A percentile compares a stretch with the other conserved stretches of the same genome.
These are phyloP conservation scores for Mus pahari DNA, from an alignment of 2,113 vertebrate genomes.

Conservation along the genomic window DNA sequence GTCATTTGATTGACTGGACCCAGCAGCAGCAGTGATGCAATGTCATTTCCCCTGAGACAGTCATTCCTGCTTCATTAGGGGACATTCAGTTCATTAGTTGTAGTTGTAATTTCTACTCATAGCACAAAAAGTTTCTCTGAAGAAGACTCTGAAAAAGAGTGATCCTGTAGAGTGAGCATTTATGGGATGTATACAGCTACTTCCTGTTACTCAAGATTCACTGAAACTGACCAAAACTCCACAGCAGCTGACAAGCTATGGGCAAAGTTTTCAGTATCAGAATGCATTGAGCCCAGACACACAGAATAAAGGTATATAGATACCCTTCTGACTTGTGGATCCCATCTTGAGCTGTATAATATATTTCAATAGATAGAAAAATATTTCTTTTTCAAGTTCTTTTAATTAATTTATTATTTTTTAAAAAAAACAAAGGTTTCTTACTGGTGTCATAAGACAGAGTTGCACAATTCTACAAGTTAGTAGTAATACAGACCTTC, in stretches of 20 bases:
- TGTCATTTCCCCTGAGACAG: neutral
- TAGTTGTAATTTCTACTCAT: neutral
- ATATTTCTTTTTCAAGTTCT: conserved; percentile 33
- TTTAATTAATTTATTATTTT: conserved; percentile 84
- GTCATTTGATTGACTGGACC: neutral
- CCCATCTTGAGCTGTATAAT: neutral
- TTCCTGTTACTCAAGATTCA: neutral
- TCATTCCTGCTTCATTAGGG: neutral
- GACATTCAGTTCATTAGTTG: neutral
- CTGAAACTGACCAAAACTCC: neutral
- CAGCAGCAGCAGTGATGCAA: neutral
- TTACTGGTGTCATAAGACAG: conserved; percentile 81
- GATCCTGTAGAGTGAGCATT: neutral
- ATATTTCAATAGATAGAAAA: neutral
- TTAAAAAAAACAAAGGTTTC: conserved; percentile 85
- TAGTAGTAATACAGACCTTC: conserved; percentile 81
- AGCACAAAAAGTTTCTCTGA: neutral
- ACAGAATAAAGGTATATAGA: no score
- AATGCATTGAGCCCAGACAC: neutral
- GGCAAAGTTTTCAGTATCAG: neutral
- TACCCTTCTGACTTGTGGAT: neutral
- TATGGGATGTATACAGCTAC: neutral
- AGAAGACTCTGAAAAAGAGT: neutral
- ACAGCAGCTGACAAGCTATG: neutral
- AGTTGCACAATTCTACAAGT: conserved; percentile 75